Base-by-base conservation (phyloP, 2,113 vertebrate genomes). In the Diadophis punctatus region DNA sequence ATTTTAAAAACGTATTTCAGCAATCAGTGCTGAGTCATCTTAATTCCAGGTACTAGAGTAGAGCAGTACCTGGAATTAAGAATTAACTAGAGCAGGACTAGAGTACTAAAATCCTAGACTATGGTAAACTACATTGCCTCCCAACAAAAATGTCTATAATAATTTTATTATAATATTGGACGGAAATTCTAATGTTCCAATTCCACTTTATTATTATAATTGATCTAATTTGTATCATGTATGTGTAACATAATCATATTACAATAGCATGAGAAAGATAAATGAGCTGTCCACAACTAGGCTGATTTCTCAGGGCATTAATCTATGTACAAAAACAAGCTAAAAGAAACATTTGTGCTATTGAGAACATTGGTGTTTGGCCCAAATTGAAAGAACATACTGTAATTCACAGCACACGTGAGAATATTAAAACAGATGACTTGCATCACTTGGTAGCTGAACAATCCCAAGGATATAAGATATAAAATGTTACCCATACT, bases 141-240 rank as follows among this genome's bases (percentile, higher is more conserved):
- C 49, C 90, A 93, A 91, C 90, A 90, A 86, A 68, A 93, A 90
- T 63, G 68, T 88, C 90, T 90, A 95, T 94, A 95, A 94, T 96
- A 95, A 96, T 92, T 92, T 96, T 95, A 91, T 91, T 96, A 93
- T 68, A 95, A 96, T 95, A 95, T 92, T 60, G 90, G 18, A 93
- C 92, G 93, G 94, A 96, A 96, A 93, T 92, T 88, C 95, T 93
- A 90, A 96, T 94, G 86, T 94, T 95, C 94, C 95, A 95, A 94
- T 89, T 46, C 84, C 22, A 87, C 55, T 96, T 96, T 96, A 96
- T 95, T 93, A 58, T 92, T 91, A 22, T 92, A 95, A 96, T 95
- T 86, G 90, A 92, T 94, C 95, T 95, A 92, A 97, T 97, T 96
- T 96, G 74, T 96, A 95, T 95, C 94, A 94, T 86, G 85, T 94